phyloP scores from a whole-genome alignment of 2,113 vertebrate genomes.

The Pteropus alecto region DNA sequence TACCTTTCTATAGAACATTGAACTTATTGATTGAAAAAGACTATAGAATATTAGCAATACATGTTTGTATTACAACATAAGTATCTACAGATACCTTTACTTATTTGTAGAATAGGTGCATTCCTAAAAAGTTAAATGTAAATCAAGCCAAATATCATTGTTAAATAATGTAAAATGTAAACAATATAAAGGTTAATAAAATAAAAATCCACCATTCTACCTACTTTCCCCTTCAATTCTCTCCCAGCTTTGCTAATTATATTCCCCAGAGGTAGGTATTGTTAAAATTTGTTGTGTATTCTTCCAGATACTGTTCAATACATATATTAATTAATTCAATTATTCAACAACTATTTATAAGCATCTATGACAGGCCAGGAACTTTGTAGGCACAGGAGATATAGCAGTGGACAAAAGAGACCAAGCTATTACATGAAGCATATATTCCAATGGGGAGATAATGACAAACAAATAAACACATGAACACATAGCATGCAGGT shows the following conservation, averaged over 20 bases:
- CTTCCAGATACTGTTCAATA: not conserved
- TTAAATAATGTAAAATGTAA: constrained; percentile 35
- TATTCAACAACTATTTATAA: constrained; percentile 5
- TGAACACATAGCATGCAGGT: not conserved
- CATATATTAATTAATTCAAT: not conserved
- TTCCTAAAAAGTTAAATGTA: not conserved
- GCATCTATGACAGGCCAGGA: not conserved
- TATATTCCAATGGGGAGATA: not conserved
- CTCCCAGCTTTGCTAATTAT: not conserved
- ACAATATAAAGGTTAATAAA: not conserved
- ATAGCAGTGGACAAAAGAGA: not conserved
- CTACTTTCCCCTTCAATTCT: not conserved
- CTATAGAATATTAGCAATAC: not conserved
- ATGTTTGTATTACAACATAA: not conserved
- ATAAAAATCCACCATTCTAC: not conserved
- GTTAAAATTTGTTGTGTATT: not conserved
- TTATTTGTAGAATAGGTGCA: not conserved
- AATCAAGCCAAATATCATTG: constrained; percentile 15
- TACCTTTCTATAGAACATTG: not conserved
- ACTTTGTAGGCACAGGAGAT: not conserved
- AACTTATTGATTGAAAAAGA: not conserved
- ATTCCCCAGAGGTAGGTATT: not conserved
- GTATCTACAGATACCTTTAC: not conserved
- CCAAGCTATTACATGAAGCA: not conserved
- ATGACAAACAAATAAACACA: not conserved